Conservation (phyloP, 37 sponge, comb jelly and placozoan genomes). For the Axinella damicornis region DNA sequence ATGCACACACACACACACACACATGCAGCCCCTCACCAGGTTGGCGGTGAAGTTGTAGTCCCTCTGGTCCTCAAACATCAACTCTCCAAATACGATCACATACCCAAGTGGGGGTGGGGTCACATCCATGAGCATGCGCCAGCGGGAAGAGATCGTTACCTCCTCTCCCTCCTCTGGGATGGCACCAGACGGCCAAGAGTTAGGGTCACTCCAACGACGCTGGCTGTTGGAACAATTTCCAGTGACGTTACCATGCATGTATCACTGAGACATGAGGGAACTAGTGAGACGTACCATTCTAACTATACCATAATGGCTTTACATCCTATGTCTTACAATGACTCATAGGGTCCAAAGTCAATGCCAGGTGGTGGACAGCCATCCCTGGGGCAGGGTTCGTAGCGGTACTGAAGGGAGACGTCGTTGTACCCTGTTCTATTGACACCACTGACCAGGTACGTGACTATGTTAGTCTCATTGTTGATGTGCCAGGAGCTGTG, state of each 20-base stretch:
- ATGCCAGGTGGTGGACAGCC: constrained; percentile 66
- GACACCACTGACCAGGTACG: constrained; percentile 78
- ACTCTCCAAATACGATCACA: constrained; percentile 68
- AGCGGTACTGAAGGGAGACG: constrained; percentile 50
- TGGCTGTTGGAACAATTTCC: constrained; percentile 25
- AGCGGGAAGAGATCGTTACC: constrained; percentile 63
- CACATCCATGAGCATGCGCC: constrained; percentile 85
- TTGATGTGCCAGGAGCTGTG: constrained; percentile 80
- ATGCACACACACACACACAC: neutral
- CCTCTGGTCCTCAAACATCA: constrained; percentile 76
- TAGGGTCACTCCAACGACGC: constrained; percentile 78
- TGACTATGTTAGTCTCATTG: constrained; percentile 68
- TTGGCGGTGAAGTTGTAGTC: constrained; percentile 84
- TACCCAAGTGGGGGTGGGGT: constrained; percentile 59
- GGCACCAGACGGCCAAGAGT: constrained; percentile 57
- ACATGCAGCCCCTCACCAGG: constrained; percentile 36
- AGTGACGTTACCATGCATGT: no score
- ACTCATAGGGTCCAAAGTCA: constrained; percentile 33
- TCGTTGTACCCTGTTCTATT: constrained; percentile 38
- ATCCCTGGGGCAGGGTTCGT: constrained; percentile 76
- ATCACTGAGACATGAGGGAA: no score
- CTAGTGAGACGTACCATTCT: no score
- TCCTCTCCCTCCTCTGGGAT: constrained; percentile 71
- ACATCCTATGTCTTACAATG: neutral
- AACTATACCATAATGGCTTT: no score